phyloP scores from a whole-genome alignment of 2,888 invertebrate species.

The Patella depressa region DNA sequence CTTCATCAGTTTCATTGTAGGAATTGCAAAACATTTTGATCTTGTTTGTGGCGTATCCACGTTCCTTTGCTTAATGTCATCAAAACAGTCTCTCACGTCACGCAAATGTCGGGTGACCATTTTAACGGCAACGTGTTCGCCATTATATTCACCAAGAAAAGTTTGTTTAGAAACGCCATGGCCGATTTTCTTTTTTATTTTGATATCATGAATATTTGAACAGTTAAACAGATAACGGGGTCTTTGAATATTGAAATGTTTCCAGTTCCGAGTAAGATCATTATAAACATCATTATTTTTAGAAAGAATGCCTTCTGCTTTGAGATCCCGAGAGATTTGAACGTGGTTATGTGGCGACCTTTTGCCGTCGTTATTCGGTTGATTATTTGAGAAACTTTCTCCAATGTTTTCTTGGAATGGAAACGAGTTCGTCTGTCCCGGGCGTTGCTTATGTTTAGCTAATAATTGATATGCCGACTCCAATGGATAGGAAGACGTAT shows the following conservation, averaged over 20 bases:
- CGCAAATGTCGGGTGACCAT: constrained; percentile 67
- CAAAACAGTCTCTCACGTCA: constrained; percentile 60
- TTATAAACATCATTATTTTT: not conserved
- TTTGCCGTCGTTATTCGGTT: not conserved
- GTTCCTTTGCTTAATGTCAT: constrained; percentile 38
- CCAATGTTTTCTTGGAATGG: not conserved
- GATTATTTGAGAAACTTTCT: constrained; percentile 1
- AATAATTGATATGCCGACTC: constrained; percentile 6
- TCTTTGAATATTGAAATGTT: constrained; percentile 7
- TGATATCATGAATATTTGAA: constrained; percentile 57
- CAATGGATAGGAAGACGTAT: not conserved
- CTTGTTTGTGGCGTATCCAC: not conserved
- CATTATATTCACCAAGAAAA: constrained; percentile 55
- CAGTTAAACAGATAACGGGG: constrained; percentile 56
- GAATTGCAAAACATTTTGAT: constrained; percentile 54
- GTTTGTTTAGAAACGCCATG: constrained; percentile 68
- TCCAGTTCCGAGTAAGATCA: not conserved
- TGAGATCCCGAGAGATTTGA: not conserved
- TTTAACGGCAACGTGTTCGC: constrained; percentile 60
- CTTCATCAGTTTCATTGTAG: constrained; percentile 68
- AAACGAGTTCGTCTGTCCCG: not conserved
- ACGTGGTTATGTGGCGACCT: not conserved
- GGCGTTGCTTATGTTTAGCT: not conserved
- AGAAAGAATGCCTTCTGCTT: not conserved
- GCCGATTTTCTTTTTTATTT: constrained; percentile 60